phyloP scores from a whole-genome alignment of 1,140 invertebrate species.

The Apis laboriosa region DNA sequence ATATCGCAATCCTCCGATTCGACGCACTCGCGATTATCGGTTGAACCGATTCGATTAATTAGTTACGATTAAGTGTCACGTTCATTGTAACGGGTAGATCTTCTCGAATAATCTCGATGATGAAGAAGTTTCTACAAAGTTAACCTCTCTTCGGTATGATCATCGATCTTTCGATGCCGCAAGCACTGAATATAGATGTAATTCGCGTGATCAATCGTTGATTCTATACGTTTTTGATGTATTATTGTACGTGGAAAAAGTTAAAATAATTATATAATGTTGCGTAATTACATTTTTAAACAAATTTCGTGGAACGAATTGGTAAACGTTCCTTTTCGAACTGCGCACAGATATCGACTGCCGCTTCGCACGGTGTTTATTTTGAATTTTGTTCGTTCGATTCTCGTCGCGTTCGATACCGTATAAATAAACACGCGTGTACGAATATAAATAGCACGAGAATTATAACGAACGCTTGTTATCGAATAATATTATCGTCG shows the following conservation, averaged over 20 bases:
- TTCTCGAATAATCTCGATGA: too few species aligned
- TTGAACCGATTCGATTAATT: not conserved
- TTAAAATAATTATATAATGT: not conserved
- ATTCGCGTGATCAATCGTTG: not conserved
- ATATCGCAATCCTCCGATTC: not conserved
- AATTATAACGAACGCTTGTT: not conserved
- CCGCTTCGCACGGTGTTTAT: not conserved
- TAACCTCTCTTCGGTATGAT: too few species aligned
- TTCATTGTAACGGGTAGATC: not conserved
- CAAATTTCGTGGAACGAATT: not conserved
- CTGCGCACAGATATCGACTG: not conserved
- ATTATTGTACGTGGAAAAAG: not conserved
- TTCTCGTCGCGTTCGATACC: not conserved
- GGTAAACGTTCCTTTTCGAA: too few species aligned
- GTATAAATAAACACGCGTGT: constrained; percentile 20
- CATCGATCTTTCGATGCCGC: too few species aligned
- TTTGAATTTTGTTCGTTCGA: constrained; percentile 10
- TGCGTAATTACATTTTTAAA: not conserved
- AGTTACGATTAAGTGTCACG: not conserved
- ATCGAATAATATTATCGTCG: not conserved
- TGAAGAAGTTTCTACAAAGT: too few species aligned
- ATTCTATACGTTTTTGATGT: not conserved
- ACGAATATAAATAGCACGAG: not conserved
- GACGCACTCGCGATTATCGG: not conserved
- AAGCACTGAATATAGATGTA: too few species aligned